Base-by-base conservation (phyloP, 2,888 invertebrate genomes). In the Tyria jacobaeae region DNA sequence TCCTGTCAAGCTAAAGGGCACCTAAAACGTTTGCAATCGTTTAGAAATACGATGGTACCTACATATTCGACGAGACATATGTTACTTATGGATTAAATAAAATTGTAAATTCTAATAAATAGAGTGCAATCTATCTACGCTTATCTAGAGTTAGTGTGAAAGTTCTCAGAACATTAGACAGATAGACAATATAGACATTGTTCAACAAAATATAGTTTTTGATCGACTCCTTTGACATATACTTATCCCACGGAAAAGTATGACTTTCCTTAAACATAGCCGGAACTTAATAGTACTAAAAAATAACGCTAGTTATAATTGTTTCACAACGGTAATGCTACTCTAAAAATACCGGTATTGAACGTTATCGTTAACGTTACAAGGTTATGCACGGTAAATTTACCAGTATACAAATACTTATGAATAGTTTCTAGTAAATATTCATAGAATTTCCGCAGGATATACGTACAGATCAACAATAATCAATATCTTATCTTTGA, bases 51-150 rank as follows among this genome's bases (percentile, higher is more conserved):
- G 58, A 63, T 25, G 54, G 51, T 73, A 68, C n/a, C n/a, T n/a
- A n/a, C 31, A 65, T 65, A 68, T 67, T 68, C 34, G 67, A 73
- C 77, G 41, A 73, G 71, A 75, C 65, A 65, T 53, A 63, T 73
- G 53, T 66, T 68, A 74, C 67, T 68, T 66, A 73, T 51, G 67
- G 73, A 70, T 69, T 74, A 71, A 71, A 73, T 71, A 73, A 74
- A 73, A 74, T 60, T 72, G 62, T 71, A 73, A 75, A 73, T 73
- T 72, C 73, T 76, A 82, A 70, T 82, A 80, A 79, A 78, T 79
- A 73, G 75, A 78, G 85, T 85, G 85, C 85, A 85, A 78, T 81
- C 80, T 83, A 79, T 73, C 84, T 85, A 86, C 79, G 17, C 60
- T 79, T 81, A 80, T 73, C 84, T 85, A 85, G 78, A 76, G 73